Evolutionary conservation across 2,888 invertebrate genomes (phyloP), one percentile per base, ranked within the genome.

Genomic region (Tortricodes alternella): DNA sequence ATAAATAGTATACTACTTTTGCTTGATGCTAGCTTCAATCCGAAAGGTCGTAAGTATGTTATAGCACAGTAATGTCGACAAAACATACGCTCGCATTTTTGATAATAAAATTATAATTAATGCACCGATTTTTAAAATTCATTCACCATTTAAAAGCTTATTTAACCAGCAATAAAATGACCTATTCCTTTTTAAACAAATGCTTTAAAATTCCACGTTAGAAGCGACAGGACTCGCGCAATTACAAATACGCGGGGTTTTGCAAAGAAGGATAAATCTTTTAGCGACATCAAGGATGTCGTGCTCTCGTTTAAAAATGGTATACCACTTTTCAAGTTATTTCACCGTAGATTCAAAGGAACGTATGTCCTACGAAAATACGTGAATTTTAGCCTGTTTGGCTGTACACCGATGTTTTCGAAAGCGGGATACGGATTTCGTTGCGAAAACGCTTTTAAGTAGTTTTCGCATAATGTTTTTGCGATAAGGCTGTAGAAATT

Each of bases 1-100:
- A 58, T 70, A 76, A 76, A 70, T 76, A 60, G 76, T 74, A 76
- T 68, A 68, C 68, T 52, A 68, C 63, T 49, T 60, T 53, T 35
- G 43, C 48, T 16, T 48, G 13, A 59, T 11, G 34, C 6, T 34
- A 3, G 15, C 34, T 34, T 15, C 34, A 34, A 8, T 6, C 34
- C 6, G 13, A 34, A 34, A 34, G 6, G 34, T 5, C 4, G 34
- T 34, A 34, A 34, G 34, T 2, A n/a, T n/a, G 15, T 13, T 23
- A 13, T 41, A 3, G 13, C 23, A 13, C 7, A 1, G 13, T 1
- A 8, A 7, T 3, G 3, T 23, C 4, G 24, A 9, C 11, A 9
- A 43, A 16, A 15, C 6, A 11, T 34, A 15, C 11, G 34, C 13
- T 13, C 13, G 11, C 13, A 15, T 34, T 34, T 34, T 15, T 4